phyloP scores from a whole-genome alignment of 2,888 invertebrate genomes.

The Ectobius pallidus region DNA sequence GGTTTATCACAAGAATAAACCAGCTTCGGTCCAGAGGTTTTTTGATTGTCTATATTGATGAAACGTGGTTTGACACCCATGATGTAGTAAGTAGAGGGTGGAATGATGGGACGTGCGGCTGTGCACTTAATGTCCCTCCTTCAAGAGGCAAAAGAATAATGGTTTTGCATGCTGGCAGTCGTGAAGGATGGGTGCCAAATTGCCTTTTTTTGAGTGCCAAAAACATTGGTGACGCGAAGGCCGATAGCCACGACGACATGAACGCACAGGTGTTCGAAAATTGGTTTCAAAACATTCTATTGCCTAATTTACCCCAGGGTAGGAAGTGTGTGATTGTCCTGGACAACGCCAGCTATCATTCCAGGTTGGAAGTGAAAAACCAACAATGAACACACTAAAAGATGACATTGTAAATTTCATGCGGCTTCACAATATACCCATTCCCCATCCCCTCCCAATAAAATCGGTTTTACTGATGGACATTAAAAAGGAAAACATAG shows the following conservation, averaged over 20 bases:
- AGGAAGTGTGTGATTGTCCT: too few relatives aligned
- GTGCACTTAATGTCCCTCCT: neutral
- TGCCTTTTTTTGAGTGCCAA: neutral
- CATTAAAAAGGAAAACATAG: neutral
- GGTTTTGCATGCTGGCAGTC: too few relatives aligned
- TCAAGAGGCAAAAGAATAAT: neutral
- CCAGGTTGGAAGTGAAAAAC: too few relatives aligned
- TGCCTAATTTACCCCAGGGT: too few relatives aligned
- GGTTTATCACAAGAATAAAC: too few relatives aligned
- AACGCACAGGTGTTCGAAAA: neutral
- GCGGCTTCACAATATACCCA: neutral
- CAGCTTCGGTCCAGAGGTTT: neutral
- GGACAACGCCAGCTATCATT: too few relatives aligned
- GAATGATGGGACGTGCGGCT: neutral
- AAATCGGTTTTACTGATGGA: neutral
- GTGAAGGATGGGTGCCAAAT: neutral
- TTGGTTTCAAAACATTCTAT: neutral
- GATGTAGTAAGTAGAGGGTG: too few relatives aligned
- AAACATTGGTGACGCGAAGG: neutral
- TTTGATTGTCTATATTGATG: neutral
- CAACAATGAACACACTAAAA: too few relatives aligned
- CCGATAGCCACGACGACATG: neutral
- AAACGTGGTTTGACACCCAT: too few relatives aligned
- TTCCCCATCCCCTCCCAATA: too few relatives aligned
- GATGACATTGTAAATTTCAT: neutral